Conservation (phyloP, 2,113 vertebrate species). For the Odobenus rosmarus region DNA sequence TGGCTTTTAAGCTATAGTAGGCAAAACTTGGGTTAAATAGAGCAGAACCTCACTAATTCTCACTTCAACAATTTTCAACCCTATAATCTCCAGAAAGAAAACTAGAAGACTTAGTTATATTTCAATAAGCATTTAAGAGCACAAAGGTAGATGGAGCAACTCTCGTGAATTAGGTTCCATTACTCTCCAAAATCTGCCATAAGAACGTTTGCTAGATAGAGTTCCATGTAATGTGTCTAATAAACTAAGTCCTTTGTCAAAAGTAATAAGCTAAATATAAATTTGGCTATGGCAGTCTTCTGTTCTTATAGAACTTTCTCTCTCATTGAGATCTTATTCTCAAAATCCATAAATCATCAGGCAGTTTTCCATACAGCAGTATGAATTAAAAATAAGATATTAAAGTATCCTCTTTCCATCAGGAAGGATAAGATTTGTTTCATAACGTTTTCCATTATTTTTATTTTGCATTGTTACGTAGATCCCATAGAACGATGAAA, state of each 20-base stretch:
- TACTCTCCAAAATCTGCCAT: not conserved
- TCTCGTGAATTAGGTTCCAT: not conserved
- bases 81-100: conserved; percentile 59
- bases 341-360: conserved; percentile 58
- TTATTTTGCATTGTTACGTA: conserved; percentile 41
- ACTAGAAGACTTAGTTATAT: not conserved
- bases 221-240: not conserved
- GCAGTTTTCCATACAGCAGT: not conserved
- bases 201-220: not conserved
- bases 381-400: conserved; percentile 65
- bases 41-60: conserved; percentile 54
- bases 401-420: conserved; percentile 31
- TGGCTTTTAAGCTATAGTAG: conserved; percentile 50
- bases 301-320: conserved; percentile 10
- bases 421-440: conserved; percentile 36
- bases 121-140: conserved; percentile 51
- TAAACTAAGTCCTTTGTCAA: conserved; percentile 19
- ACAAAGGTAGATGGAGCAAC: not conserved
- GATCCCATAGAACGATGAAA: conserved; percentile 35
- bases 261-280: conserved; percentile 54
- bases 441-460: conserved; percentile 12
- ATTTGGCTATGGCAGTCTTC: not conserved
- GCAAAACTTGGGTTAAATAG: conserved; percentile 58
- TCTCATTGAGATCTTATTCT: conserved; percentile 33
- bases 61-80: conserved; percentile 51